Base-by-base conservation (phyloP, 1,140 invertebrate genomes). In the Drosophila sulfurigaster region DNA sequence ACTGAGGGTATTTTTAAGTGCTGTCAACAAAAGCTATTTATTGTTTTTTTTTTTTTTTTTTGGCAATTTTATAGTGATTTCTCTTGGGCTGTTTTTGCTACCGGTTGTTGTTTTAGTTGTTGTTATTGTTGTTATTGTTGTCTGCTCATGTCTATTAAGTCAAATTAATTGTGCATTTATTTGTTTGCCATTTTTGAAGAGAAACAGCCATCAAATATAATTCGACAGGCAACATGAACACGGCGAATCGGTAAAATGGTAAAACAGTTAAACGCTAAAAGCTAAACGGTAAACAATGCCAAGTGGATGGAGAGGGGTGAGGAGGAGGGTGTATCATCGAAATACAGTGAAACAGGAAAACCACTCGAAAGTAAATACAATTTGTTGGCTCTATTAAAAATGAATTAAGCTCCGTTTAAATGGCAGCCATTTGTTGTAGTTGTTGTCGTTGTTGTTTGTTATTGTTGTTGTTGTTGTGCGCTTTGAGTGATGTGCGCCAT, bases 141-240 rank as follows among this genome's bases (percentile, higher is more conserved):
- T 60, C 20, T 25, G 58, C 60, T 79, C 77, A 73, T 88, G 83
- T 83, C 82, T 78, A 87, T 88, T 88, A 82, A 77, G 82, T 79
- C 80, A 87, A 87, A 87, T 87, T 87, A 87, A 87, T 87, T 83
- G 83, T 81, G 59, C 82, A 88, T 89, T 89, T 87, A 88, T 87
- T 88, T 88, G 81, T 78, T 78, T 85, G 76, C 73, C 48, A 69
- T 74, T 74, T 60, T 60, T 43, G 65, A 41, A 41, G 52, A 62
- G 72, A 56, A 54, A 54, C 82, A 78, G 80, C 77, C 83, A 88
- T 87, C 83, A 87, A 88, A 83, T 52, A 83, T 87, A 87, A 88
- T 87, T 87, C 77, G 83, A 87, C 83, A 81, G 75, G 71, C 68
- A 81, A 87, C 83, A 88, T 87, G 83, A 65, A 64, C 30, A 30